Evolutionary conservation across 2,888 invertebrate genomes (phyloP).

Genomic region (Melipona beecheii): DNA sequence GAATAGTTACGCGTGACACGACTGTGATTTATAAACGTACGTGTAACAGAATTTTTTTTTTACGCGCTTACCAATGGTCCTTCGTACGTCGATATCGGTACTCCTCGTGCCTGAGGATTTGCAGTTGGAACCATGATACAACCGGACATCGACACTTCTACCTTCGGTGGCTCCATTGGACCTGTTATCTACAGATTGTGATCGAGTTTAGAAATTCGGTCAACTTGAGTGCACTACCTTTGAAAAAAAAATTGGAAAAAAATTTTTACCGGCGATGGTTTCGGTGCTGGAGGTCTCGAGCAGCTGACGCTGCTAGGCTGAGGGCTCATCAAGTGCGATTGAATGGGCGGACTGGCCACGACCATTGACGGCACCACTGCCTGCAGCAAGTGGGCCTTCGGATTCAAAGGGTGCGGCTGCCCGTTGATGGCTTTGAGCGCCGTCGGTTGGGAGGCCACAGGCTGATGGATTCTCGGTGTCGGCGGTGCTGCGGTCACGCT

Average conservation of each 20-base stretch:
- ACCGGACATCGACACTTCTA: constrained; percentile 85
- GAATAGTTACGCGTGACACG: not conserved
- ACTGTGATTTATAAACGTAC: not conserved
- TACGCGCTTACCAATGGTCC: constrained; percentile 88
- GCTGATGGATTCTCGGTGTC: constrained; percentile 76
- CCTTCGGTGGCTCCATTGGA: constrained; percentile 85
- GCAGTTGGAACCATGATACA: constrained; percentile 86
- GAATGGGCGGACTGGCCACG: constrained; percentile 86
- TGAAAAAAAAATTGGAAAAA: not conserved
- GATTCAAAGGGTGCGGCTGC: constrained; percentile 82
- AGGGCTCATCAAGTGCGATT: constrained; percentile 83
- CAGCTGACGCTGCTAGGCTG: constrained; percentile 83
- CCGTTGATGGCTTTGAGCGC: constrained; percentile 79
- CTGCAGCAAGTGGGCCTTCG: constrained; percentile 83
- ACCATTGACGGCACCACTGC: constrained; percentile 85
- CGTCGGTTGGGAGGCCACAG: constrained; percentile 73
- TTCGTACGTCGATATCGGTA: constrained; percentile 88
- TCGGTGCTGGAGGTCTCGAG: constrained; percentile 75
- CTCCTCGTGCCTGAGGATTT: constrained; percentile 85
- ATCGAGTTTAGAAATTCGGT: too few relatives aligned
- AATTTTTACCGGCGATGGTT: constrained; percentile 73
- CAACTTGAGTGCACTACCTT: not conserved
- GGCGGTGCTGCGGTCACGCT: constrained; percentile 70
- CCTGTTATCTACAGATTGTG: constrained; percentile 75
- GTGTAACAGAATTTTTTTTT: too few relatives aligned